Evolutionary conservation across 92 coral and sea anemone species (phyloP), one percentile per base, ranked within the genome.

Genomic region (Plumapathes pennacea): DNA sequence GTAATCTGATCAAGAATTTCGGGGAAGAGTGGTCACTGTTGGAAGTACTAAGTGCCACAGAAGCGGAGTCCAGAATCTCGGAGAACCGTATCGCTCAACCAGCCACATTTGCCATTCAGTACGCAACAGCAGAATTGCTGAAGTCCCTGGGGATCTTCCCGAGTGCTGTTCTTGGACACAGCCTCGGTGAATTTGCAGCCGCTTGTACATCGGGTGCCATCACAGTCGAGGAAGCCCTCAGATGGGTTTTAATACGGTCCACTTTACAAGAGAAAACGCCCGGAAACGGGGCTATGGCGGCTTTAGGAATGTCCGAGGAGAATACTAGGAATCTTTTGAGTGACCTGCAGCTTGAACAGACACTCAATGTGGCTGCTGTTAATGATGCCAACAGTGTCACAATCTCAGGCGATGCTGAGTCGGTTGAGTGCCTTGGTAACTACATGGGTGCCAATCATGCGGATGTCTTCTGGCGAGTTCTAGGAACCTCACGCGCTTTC

Each of bases 101-200:
- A 5, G 74, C 89, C 2, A 58, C 78, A n/a, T 83, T 83, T 69
- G 74, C 85, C 10, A 25, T 83, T 6, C 89, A 83, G 34, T 83
- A 37, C 24, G 79, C 84, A 12, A 49, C 57, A 20, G 83, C 85
- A 4, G 60, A 59, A 29, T 48, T 83, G 15, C 57, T 83, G 18
- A 76, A 42, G 43, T 69, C 80, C 36, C 77, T 84, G 89, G 74
- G 74, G 6, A 42, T 83, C 9, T 23, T 19, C 34, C 89, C 89
- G 8, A 38, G 80, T 1, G 89, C 89, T 27, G 89, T 83, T 22
- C 48, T 83, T 63, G 89, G 89, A 0, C 85, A 83, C 31, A 83
- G 89, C 38, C 64, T 83, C 2, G 89, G 89, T 19, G 89, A 83
- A 42, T 61, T 67, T 40, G 82, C 89, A 0, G 89, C 89, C 33